Conservation (phyloP, 2,888 invertebrate species). For the Barypeithes pellucidus region DNA sequence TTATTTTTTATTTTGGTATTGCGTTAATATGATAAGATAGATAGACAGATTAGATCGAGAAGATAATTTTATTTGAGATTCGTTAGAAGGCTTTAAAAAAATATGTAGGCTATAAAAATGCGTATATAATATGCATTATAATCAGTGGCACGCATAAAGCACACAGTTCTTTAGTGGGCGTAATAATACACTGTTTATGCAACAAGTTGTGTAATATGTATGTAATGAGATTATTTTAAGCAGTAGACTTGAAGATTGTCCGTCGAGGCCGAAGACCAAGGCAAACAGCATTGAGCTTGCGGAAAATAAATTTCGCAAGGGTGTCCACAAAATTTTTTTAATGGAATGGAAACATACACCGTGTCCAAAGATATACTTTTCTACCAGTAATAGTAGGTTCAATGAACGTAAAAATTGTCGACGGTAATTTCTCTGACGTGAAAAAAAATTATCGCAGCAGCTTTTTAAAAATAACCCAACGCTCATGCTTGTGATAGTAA, state of each 20-base stretch:
- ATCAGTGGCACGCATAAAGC: conserved; percentile 1
- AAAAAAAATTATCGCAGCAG: too few relatives aligned
- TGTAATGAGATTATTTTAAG: conserved; percentile 1
- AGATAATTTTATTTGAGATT: too few relatives aligned
- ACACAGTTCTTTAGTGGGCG: conserved; percentile 4
- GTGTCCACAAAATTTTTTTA: not conserved
- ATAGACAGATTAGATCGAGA: too few relatives aligned
- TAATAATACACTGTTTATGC: not conserved
- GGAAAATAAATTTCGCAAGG: not conserved
- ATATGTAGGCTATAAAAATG: not conserved
- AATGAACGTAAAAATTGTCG: too few relatives aligned
- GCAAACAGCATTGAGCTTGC: not conserved
- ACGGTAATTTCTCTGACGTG: too few relatives aligned
- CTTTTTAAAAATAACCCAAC: too few relatives aligned
- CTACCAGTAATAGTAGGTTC: too few relatives aligned
- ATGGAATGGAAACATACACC: not conserved
- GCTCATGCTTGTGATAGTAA: too few relatives aligned
- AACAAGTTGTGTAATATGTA: not conserved
- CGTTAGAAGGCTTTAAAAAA: too few relatives aligned
- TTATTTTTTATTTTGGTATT: too few relatives aligned
- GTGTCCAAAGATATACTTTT: too few relatives aligned
- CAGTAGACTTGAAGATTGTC: not conserved
- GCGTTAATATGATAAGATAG: too few relatives aligned
- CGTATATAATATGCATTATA: not conserved
- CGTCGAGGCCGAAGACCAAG: conserved; percentile 6